Evolutionary conservation across 2,797 vertebrate species (phyloP), one percentile per base, ranked within the genome.

Genomic region (Xenopus petersii): DNA sequence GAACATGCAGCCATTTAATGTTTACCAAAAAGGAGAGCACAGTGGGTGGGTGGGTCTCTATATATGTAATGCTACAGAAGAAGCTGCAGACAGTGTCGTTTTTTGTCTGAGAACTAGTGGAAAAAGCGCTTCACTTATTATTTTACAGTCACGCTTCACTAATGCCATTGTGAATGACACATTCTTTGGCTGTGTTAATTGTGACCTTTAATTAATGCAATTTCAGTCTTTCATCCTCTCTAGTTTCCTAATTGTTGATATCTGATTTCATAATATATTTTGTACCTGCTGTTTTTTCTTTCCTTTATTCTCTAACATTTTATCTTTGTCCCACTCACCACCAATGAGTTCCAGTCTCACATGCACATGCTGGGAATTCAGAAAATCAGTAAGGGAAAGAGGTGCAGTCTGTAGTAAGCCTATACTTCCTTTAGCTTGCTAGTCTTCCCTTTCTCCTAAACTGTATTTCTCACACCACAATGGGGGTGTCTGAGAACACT

Each of bases 401-500:
- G 61, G 17, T 69, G 24, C 17, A 75, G 51, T 72, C 55, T 47
- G 17, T 16, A 33, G 64, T 64, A 42, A 63, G 30, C 7, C 8
- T 42, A 12, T 4, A 10, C 10, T 33, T 7, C 48, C 56, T 49
- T 21, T 46, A 68, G 30, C 10, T 62, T 59, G 16, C 30, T 46
- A 58, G 7, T 21, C 48, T 46, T 46, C 13, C 33, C 48, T 54
- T 64, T 49, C 54, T 69, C 15, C 49, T 7, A 12, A 10, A 36
- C 55, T 30, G n/a, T 12, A 36, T 10, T 11, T 54, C 74, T 92
- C 90, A 98, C 85, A 98, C 96, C 86, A 98, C 95, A 82, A 98
- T 98, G 81, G 97, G 96, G 4, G 96, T 97, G 89, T 99, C 96
- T 0, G 97, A 98, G 88, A 98, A 98, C 80, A 98, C 95, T 0